Evolutionary conservation across 2,888 invertebrate species (phyloP), one percentile per base, ranked within the genome.

Genomic region (Agonopterix arenella): DNA sequence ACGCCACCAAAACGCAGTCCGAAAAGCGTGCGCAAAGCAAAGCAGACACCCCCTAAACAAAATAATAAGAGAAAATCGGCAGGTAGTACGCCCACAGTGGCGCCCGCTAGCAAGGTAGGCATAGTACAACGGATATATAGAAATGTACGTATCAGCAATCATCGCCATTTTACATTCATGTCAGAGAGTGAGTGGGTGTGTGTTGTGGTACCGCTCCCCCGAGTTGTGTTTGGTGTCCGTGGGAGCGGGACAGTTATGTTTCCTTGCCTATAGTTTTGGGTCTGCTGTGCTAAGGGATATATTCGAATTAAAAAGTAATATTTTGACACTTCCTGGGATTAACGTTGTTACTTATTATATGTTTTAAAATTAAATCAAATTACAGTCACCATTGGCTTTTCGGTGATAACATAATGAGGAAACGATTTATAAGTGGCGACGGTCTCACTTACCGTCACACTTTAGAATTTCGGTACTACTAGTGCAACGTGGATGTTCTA

Each of bases 61-160:
- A 78, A 73, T 63, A 73, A 71, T 67, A 76, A 74, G 59, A 66
- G 76, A 72, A 79, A 77, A 73, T 62, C 84, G 63, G 53, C 83
- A 84, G 84, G 85, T 84, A 85, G 80, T 76, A 73, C 79, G 84
- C 84, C 85, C 75, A 58, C 55, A 54, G 80, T 76, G 81, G 79
- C 86, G 75, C 66, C 64, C 73, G 69, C 84, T 69, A 82, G 84
- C 88, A 90, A 90, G 90, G 90, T 90, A 90, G 90, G 90, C 90
- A 89, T 90, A 81, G 89, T 90, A 76, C 89, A 82, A 75, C 88
- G 90, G 90, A 90, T 90, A 76, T 90, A 90, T 90, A 88, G 84
- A 90, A 80, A 89, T 84, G 90, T 90, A 90, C 90, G 90, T 90
- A 90, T 84, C 85, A 71, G 80, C 82, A 63, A 74, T 76, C 81